Base-by-base conservation (phyloP, 1,140 invertebrate genomes). In the Apis cerana region DNA sequence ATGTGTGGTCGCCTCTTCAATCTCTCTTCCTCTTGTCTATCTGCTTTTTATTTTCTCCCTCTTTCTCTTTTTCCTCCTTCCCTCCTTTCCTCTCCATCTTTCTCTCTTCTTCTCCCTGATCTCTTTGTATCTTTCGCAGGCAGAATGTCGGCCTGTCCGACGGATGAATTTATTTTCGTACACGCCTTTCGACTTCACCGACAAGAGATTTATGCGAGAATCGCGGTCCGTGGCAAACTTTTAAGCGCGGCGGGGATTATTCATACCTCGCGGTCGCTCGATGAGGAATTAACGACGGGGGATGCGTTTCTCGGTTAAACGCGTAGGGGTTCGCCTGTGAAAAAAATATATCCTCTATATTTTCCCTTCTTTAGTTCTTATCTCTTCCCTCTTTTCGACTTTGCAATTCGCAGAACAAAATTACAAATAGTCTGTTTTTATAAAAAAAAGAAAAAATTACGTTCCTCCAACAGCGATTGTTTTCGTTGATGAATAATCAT, bases 161-260 rank as follows among this genome's bases (percentile, higher is more conserved):
- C 75, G 48, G 80, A 78, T 75, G 75, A 78, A 82, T 82, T 82
- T 82, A 82, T 82, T 82, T 82, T 76, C 75, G 75, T 82, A 54
- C 75, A 78, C 75, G 80, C 80, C 80, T 82, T 82, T 76, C 80
- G 75, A 62, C 72, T 82, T 69, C 75, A 56, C 75, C 75, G 75
- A 43, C 67, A 69, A 64, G 56, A 70, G 80, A 78, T 82, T 77
- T 82, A 77, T 78, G 75, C 64, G 75, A 54, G 67, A 76, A 69
- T 77, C 70, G 52, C 72, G 80, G 54, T 75, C 54, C 58, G 72
- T 75, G 75, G 75, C 56, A 64, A 70, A 77, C 65, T 82, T 77
- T 82, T 33, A 56, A 76, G 56, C 56, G 67, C 62, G 11, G 23
- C 33, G n/a, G 71, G 80, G 71, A 67, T 81, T 76, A 76, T 76